Percentiles rank a stretch among this genome's conserved stretches.
Evolutionary conservation across 92 coral and sea anemone genomes (phyloP).

Genomic region (Paramuricea clavata): DNA sequence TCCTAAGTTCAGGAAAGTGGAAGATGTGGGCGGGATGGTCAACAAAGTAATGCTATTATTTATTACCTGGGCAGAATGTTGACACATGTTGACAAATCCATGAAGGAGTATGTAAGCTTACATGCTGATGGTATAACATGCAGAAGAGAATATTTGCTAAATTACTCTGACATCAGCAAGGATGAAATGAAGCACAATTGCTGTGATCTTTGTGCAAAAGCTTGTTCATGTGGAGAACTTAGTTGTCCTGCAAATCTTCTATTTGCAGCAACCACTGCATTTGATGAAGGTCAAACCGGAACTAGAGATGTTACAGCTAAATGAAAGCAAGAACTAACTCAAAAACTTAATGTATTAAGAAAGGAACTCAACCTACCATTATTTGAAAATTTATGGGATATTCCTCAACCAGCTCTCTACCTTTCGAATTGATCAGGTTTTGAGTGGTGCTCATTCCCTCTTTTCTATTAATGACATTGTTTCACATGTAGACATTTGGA

Average conservation of each 20-base stretch:
- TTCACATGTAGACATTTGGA: conserved; percentile 42
- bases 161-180: conserved; percentile 28
- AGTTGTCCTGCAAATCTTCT: conserved; percentile 16
- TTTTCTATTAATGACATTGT: conserved; percentile 24
- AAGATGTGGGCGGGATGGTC: conserved; percentile 51
- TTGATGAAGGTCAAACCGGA: background rate
- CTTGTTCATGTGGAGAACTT: conserved; percentile 41
- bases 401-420: conserved; percentile 39
- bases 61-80: conserved; percentile 49
- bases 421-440: conserved; percentile 35
- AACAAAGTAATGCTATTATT: conserved; percentile 51
- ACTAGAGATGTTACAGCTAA: conserved; percentile 12
- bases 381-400: conserved; percentile 32
- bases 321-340: conserved; percentile 21
- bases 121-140: conserved; percentile 18
- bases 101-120: conserved; percentile 48
- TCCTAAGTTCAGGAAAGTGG: conserved; percentile 53
- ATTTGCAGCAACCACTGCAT: background rate
- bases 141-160: conserved; percentile 53
- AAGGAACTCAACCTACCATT: conserved; percentile 36
- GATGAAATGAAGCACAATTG: conserved; percentile 42
- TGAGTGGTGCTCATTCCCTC: conserved; percentile 14
- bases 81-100: conserved; percentile 53
- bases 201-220: conserved; percentile 44
- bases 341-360: conserved; percentile 16